phyloP scores from a whole-genome alignment of 2,888 invertebrate species.

The Caenorhabditis plicata region DNA sequence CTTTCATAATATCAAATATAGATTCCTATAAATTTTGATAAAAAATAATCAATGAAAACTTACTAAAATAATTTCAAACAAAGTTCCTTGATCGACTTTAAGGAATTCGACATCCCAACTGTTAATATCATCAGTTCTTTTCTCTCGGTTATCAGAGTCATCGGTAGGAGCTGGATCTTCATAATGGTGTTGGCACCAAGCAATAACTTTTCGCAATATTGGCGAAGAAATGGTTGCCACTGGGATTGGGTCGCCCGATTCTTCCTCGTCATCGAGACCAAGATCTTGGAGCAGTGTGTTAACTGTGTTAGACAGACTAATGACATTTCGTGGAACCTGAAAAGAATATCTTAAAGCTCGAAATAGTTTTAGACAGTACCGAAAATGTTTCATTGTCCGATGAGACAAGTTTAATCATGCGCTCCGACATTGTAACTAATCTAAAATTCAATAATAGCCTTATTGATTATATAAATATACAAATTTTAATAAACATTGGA shows the following conservation, averaged over 20 bases:
- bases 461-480: too few relatives aligned
- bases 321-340: slow-evolving; percentile 92
- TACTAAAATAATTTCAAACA: slow-evolving; percentile 87
- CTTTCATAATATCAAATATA: background rate
- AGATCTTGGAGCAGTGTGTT: slow-evolving; percentile 82
- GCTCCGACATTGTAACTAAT: too few relatives aligned
- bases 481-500: too few relatives aligned
- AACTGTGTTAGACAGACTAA: slow-evolving; percentile 94
- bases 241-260: slow-evolving; percentile 84
- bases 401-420: slow-evolving; percentile 37
- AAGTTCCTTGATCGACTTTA: slow-evolving; percentile 94
- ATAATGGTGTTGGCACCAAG: slow-evolving; percentile 71
- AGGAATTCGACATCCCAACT: slow-evolving; percentile 99
- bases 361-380: slow-evolving; percentile 8
- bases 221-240: slow-evolving; percentile 95
- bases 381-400: slow-evolving; percentile 47
- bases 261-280: slow-evolving; percentile 71
- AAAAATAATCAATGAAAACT: too few relatives aligned
- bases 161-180: slow-evolving; percentile 82
- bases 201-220: slow-evolving; percentile 79
- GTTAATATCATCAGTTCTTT: slow-evolving; percentile 96
- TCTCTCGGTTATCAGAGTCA: slow-evolving; percentile 95
- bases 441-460: too few relatives aligned
- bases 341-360: slow-evolving; percentile 80
- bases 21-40: background rate